Base-by-base conservation (phyloP, 2,888 invertebrate genomes). In the Sinelater perroti region DNA sequence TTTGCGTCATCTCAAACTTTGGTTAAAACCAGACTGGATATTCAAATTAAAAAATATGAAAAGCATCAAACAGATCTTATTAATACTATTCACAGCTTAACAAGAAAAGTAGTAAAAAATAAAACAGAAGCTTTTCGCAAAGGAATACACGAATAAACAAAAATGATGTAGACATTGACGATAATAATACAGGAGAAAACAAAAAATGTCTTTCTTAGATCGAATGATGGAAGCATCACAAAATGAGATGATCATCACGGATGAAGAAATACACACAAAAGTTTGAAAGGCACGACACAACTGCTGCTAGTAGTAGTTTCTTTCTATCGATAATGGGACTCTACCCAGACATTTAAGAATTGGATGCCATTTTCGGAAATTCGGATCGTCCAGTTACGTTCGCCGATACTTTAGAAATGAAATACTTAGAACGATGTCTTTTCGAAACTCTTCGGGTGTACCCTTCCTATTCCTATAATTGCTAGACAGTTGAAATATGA, bases 231-330 rank as follows among this genome's bases (percentile, higher is more conserved):
- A 93, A 77, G 88, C 91, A 54, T 87, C 91, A 42, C 88, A 91
- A 72, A 90, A 88, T 67, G 89, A 89, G 8, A 86, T 82, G 49
- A 86, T 84, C 35, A 86, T 92, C 60, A 87, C 84, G 38, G 91
- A 92, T 62, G 83, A 86, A 63, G 92, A 93, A 79, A 91, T 93
- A 91, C 70, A 92, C 91, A 0, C 92, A 93, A 54, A 93, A 93
- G 92, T 92, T 92, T 74, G 90, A 95, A 85, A 91, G 91, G 1
- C 91, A 91, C 74, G 91, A 91, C 71, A 92, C 91, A 6, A 92
- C 91, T 0, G 88, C 91, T 8, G 91, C 95, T 28, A 94, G 91
- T 1, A 90, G 93, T 63, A 92, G 91, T 73, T 96, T 95, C 83
- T 89, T 91, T 59, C 81, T 94, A 3, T 90, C 90, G 66, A 81